A percentile compares a stretch with the other conserved stretches of the same genome.
These are phyloP conservation scores for Plemyria rubiginata DNA, from an alignment of 2,888 invertebrate species.

Conservation along the genomic window DNA sequence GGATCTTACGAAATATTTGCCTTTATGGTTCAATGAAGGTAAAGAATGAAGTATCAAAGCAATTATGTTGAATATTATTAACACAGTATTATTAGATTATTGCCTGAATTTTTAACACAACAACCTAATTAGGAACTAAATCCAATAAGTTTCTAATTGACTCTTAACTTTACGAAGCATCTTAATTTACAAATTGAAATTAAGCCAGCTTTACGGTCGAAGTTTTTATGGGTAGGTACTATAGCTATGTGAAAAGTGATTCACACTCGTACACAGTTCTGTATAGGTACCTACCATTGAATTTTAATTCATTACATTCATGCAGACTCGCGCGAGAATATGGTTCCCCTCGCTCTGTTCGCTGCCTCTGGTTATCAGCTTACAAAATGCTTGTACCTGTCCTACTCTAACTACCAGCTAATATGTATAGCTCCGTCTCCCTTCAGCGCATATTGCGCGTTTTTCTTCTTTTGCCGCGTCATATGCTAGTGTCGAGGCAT, in stretches of 20 bases:
- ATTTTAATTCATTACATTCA: slow-evolving; percentile 84
- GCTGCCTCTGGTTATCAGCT: slow-evolving; percentile 84
- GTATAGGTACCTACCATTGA: slow-evolving; percentile 67
- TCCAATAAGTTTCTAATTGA: slow-evolving; percentile 38
- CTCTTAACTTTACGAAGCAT: slow-evolving; percentile 11
- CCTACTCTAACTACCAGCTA: slow-evolving; percentile 67
- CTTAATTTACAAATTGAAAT: slow-evolving; percentile 15
- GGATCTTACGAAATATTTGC: slow-evolving; percentile 65
- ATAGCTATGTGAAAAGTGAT: slow-evolving; percentile 55
- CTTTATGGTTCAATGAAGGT: slow-evolving; percentile 56
- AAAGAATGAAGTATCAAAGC: slow-evolving; percentile 12
- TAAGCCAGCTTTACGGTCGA: slow-evolving; percentile 29
- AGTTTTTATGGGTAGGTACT: slow-evolving; percentile 57
- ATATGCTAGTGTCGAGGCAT: slow-evolving; percentile 75
- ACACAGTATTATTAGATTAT: not conserved
- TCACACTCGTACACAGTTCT: slow-evolving; percentile 66
- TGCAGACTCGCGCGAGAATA: slow-evolving; percentile 81
- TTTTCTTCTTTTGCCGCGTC: slow-evolving; percentile 84
- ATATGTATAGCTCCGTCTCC: slow-evolving; percentile 71
- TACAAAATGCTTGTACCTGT: slow-evolving; percentile 80
- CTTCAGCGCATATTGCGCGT: slow-evolving; percentile 80
- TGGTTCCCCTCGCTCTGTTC: slow-evolving; percentile 82
- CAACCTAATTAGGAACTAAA: slow-evolving; percentile 20
- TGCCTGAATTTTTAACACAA: slow-evolving; percentile 10
- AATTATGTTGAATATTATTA: slow-evolving; percentile 10